Base-by-base conservation (phyloP, 2,797 vertebrate species). In the Peromyscus attwateri region DNA sequence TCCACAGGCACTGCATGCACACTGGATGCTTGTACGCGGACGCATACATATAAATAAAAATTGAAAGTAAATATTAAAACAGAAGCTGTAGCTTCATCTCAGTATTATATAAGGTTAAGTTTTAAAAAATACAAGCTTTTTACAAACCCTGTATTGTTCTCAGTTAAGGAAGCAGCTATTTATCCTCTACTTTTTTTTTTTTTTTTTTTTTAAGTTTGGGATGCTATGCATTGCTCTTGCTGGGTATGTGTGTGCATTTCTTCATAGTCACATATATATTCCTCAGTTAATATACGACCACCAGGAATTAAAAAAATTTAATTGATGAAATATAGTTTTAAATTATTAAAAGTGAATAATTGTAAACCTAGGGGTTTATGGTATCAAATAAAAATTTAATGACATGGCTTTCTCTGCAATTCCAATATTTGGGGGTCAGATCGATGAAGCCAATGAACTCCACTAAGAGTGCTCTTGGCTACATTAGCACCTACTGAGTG, bases 271-370 rank as follows among this genome's bases (percentile, higher is more conserved):
- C n/a, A 0, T 62, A 7, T 34, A 23, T 29, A 85, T 37, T 80
- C 29, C 29, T 91, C 62, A 34, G 79, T 57, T 10, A 34, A 75
- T 49, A 71, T 89, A 52, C 55, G 81, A 31, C 37, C 55, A 27
- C 40, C 10, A 27, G 84, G 37, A 83, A 34, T 85, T 60, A 0
- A 64, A 70, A 43, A 14, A 3, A 14, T 46, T 60, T 92, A 89
- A 92, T 91, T 90, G 29, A 43, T 73, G 73, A 64, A 89, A 34
- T 76, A 55, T 1, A 76, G 75, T n/a, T 95, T 95, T 84, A 92
- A 89, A 55, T 95, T 79, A 75, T 93, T 81, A 43, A 81, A 96
- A 92, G 29, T 46, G 66, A 94, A 92, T 89, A 55, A 76, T 92
- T 43, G 82, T 27, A 88, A 71, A 75, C 77, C 37, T 75, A 37